A percentile compares a stretch with the other conserved stretches of the same genome.
phyloP scores from a whole-genome alignment of 2,797 vertebrate genomes.

The Merluccius polli region DNA sequence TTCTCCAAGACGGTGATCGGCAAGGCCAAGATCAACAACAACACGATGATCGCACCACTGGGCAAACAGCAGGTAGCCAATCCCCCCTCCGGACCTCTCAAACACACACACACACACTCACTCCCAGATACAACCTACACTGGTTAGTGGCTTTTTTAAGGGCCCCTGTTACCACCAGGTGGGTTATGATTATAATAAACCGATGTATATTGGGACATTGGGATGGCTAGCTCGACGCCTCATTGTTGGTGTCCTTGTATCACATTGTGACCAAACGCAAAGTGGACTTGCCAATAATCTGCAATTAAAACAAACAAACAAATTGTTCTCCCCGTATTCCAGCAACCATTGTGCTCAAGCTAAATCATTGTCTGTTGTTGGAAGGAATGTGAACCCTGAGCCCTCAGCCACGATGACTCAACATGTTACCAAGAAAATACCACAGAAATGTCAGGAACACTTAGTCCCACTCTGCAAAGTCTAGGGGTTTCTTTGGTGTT shows the following conservation, averaged over 20 bases:
- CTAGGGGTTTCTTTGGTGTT: too few species aligned
- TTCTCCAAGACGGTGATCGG: slow-evolving; percentile 94
- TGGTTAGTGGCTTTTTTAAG: neutral
- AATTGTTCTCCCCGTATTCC: neutral
- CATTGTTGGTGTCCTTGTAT: neutral
- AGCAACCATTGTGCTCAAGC: neutral
- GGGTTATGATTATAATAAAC: neutral
- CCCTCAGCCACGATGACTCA: neutral
- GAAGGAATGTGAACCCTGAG: neutral
- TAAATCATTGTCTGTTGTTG: neutral
- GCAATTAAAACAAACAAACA: neutral
- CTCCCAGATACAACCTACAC: neutral
- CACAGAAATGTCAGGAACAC: neutral
- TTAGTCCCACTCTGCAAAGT: neutral
- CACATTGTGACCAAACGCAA: neutral
- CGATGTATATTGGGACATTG: neutral
- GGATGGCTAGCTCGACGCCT: neutral
- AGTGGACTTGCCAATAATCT: neutral
- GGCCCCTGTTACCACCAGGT: neutral
- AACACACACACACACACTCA: neutral
- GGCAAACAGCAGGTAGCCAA: slow-evolving; percentile 82
- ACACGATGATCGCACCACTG: slow-evolving; percentile 82
- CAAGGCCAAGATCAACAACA: slow-evolving; percentile 85
- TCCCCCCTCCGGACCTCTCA: neutral
- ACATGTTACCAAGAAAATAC: neutral